A percentile compares a stretch with the other conserved stretches of the same genome.
phyloP scores from a whole-genome alignment of 2,888 invertebrate species.

The Elysia crispata region DNA sequence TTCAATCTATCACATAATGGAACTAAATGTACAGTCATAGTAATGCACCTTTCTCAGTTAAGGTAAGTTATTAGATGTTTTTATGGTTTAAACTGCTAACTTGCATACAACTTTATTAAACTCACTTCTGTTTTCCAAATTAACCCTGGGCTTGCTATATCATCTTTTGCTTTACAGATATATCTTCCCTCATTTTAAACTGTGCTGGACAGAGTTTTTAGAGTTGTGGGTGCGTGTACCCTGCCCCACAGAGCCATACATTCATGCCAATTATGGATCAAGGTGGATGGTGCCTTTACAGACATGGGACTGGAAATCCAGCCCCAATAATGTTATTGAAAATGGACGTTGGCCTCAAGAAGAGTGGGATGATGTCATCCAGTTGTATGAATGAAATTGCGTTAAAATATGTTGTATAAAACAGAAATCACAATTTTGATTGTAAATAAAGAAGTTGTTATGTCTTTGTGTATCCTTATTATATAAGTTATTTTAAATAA shows the following conservation, averaged over 20 bases:
- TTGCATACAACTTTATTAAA: no score
- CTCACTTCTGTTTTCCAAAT: no score
- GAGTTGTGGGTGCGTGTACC: conserved; percentile 79
- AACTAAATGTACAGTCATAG: no score
- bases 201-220: conserved; percentile 81
- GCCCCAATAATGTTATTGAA: conserved; percentile 79
- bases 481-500: background rate
- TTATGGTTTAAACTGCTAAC: no score
- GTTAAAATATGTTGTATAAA: background rate
- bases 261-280: conserved; percentile 80
- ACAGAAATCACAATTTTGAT: background rate
- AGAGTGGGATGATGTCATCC: conserved; percentile 78
- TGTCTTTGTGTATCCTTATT: background rate
- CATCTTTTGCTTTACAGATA: conserved; percentile 75
- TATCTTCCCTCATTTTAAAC: conserved; percentile 79
- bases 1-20: no score
- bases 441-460: background rate
- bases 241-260: conserved; percentile 79
- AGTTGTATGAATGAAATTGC: conserved; percentile 65
- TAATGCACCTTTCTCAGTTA: no score
- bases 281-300: conserved; percentile 79
- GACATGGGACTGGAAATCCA: conserved; percentile 80
- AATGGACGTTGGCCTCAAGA: conserved; percentile 80
- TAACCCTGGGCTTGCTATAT: no score
- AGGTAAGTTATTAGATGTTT: no score